Evolutionary conservation across 2,888 invertebrate genomes (phyloP).

Genomic region (Apamea monoglypha): DNA sequence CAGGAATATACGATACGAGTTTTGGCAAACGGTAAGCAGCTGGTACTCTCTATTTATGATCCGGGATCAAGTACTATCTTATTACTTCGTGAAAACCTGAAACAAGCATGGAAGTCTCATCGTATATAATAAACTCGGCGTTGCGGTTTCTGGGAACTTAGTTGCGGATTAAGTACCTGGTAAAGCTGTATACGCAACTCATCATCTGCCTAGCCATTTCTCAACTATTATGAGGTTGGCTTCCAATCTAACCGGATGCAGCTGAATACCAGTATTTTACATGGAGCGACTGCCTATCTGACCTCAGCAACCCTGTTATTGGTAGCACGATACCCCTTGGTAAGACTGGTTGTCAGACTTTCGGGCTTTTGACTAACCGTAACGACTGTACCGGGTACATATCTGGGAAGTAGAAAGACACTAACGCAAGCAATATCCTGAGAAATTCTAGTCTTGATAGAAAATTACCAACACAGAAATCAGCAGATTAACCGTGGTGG

Average conservation of each 20-base stretch:
- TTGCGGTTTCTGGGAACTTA: neutral
- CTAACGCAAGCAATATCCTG: neutral
- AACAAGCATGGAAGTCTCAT: neutral
- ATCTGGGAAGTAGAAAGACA: neutral
- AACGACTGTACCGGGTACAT: neutral
- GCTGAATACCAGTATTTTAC: neutral
- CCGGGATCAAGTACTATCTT: neutral
- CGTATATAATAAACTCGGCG: neutral
- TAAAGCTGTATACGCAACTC: neutral
- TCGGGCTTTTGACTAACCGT: neutral
- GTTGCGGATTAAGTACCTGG: neutral
- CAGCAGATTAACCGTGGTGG: neutral
- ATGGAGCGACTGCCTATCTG: neutral
- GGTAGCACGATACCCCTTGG: neutral
- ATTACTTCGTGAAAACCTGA: conserved; percentile 2
- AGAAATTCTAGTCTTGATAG: neutral
- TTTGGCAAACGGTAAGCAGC: conserved; percentile 15
- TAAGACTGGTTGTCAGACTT: neutral
- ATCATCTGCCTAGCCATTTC: neutral
- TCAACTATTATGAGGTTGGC: neutral
- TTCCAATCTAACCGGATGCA: neutral
- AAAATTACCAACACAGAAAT: neutral
- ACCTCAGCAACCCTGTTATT: neutral
- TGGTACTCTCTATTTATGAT: conserved; percentile 48
- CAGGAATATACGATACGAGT: conserved; percentile 12